These are phyloP conservation scores for Spongilla lacustris DNA, from an alignment of 37 sponge, comb jelly and placozoan species.

Conservation along the genomic window DNA sequence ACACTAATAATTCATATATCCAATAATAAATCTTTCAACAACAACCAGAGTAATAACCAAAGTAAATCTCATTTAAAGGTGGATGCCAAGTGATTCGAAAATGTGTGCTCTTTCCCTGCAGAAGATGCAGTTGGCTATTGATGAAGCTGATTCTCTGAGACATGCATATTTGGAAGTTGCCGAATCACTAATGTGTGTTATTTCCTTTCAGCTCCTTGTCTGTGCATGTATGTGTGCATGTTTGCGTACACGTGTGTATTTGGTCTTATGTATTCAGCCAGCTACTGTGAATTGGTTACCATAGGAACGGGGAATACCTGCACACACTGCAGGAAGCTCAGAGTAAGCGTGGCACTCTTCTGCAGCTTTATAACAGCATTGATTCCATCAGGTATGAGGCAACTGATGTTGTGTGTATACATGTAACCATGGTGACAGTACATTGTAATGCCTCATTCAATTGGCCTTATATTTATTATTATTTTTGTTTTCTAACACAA, in stretches of 20 bases:
- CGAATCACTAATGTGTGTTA: constrained; percentile 42
- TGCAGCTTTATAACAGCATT: constrained; percentile 62
- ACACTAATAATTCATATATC: too few species aligned
- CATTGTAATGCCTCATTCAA: neutral
- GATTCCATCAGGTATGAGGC: constrained; percentile 67
- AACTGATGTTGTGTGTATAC: neutral
- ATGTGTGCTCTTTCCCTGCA: too few species aligned
- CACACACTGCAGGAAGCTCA: constrained; percentile 39
- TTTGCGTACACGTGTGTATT: neutral
- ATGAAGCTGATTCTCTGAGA: constrained; percentile 34
- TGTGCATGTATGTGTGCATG: too few species aligned
- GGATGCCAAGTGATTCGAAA: too few species aligned
- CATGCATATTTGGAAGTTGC: constrained; percentile 58
- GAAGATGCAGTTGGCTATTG: constrained; percentile 47
- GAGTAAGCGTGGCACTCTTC: constrained; percentile 28
- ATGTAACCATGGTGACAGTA: neutral
- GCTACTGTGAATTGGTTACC: neutral
- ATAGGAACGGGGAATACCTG: constrained; percentile 62
- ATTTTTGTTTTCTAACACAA: too few species aligned
- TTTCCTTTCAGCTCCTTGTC: too few species aligned
- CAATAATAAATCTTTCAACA: too few species aligned
- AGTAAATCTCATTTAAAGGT: too few species aligned
- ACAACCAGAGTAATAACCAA: too few species aligned
- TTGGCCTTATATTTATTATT: too few species aligned
- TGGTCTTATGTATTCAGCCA: too few species aligned